Evolutionary conservation across 2,797 vertebrate genomes (phyloP).

Genomic region (Fringilla coelebs): DNA sequence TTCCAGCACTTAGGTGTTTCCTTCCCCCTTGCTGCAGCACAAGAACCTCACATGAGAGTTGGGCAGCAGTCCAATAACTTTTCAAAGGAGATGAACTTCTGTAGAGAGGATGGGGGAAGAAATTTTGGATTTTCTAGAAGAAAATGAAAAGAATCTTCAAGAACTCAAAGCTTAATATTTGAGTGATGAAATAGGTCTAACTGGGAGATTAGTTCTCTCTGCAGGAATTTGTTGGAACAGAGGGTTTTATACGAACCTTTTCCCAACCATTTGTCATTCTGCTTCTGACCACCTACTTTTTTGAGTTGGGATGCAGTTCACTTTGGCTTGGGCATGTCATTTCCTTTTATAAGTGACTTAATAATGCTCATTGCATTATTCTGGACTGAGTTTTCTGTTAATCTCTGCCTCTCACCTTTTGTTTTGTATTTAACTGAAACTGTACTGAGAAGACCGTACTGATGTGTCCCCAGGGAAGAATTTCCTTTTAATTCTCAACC

Average conservation of each 20-base stretch:
- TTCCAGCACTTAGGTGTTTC: not conserved
- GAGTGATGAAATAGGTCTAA: not conserved
- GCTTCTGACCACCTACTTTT: not conserved
- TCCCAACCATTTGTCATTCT: not conserved
- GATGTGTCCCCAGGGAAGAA: not conserved
- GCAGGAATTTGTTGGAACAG: not conserved
- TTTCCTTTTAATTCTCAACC: not conserved
- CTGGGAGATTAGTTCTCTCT: not conserved
- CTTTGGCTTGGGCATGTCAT: rapidly evolving
- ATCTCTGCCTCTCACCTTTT: not conserved
- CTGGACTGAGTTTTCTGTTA: not conserved
- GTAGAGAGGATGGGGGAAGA: not conserved
- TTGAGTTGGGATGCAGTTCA: not conserved
- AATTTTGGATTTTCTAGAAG: not conserved
- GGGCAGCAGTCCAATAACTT: not conserved
- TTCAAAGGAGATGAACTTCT: not conserved
- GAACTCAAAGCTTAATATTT: not conserved
- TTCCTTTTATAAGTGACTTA: not conserved
- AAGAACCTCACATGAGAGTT: not conserved
- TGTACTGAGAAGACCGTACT: not conserved
- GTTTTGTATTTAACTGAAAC: not conserved
- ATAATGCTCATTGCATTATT: not conserved
- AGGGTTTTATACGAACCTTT: not conserved
- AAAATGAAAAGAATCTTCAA: not conserved
- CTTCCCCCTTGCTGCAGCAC: not conserved